Evolutionary conservation across 2,113 vertebrate genomes (phyloP).

Genomic region (Morone chrysops): DNA sequence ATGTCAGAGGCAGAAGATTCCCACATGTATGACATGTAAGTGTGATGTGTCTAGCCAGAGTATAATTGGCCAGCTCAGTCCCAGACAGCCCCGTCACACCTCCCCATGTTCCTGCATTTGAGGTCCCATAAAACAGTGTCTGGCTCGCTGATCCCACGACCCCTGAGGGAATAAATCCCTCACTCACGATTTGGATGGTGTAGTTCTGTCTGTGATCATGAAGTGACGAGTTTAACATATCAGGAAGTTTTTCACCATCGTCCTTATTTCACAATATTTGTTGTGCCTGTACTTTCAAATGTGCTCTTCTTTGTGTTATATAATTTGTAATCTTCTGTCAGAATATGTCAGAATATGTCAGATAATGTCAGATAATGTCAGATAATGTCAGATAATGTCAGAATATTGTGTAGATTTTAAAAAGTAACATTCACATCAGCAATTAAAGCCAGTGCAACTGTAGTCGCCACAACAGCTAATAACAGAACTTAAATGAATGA

Average conservation of each 20-base stretch:
- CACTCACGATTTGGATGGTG: constrained; percentile 58
- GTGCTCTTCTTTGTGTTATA: neutral
- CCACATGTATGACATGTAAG: constrained; percentile 47
- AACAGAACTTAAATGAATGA: neutral
- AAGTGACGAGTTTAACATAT: constrained; percentile 32
- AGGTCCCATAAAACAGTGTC: constrained; percentile 74
- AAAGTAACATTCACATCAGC: neutral
- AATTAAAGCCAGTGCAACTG: neutral
- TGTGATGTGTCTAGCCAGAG: constrained; percentile 75
- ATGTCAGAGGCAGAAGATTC: constrained; percentile 51
- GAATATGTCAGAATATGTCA: neutral
- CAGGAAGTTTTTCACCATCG: constrained; percentile 1
- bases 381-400: neutral
- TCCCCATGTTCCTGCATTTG: constrained; percentile 66
- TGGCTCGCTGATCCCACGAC: constrained; percentile 75
- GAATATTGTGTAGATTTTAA: neutral
- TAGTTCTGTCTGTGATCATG: constrained; percentile 47
- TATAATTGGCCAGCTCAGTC: constrained; percentile 76
- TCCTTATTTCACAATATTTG: neutral
- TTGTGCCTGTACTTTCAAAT: neutral
- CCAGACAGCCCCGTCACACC: constrained; percentile 75
- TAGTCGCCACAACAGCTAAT: neutral
- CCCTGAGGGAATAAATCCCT: constrained; percentile 64
- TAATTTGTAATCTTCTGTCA: neutral
- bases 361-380: neutral